Evolutionary conservation across 2,113 vertebrate genomes (phyloP).

Genomic region (Nansenia antarctica): DNA sequence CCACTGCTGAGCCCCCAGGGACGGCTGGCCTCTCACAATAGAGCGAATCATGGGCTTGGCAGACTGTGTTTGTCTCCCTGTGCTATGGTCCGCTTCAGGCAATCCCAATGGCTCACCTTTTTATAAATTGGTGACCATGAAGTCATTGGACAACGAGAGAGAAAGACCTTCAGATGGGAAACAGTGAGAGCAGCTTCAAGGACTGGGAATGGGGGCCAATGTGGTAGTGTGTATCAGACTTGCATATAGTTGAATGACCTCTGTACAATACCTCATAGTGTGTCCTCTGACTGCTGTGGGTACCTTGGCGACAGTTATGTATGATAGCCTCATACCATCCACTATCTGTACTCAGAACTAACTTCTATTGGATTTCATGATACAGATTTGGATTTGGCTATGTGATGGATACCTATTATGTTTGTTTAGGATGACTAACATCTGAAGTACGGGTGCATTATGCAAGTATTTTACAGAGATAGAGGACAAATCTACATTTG

Average conservation of each 20-base stretch:
- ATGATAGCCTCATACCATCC: background rate
- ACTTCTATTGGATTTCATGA: background rate
- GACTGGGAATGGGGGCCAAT: no score
- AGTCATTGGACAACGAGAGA: background rate
- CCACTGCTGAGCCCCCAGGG: conserved; percentile 38
- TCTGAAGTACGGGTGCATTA: background rate
- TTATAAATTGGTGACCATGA: background rate
- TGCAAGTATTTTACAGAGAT: background rate
- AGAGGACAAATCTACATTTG: background rate
- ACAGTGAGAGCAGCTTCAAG: no score
- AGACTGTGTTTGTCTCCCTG: conserved; percentile 42
- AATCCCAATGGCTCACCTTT: conserved; percentile 24
- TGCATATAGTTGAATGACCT: background rate
- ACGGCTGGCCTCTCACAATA: conserved; percentile 55
- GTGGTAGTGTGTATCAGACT: no score
- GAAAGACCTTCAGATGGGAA: background rate
- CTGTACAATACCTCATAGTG: background rate
- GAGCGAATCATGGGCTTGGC: conserved; percentile 25
- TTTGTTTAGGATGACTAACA: no score
- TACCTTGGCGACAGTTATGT: background rate
- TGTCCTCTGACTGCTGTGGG: background rate
- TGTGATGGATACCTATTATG: no score
- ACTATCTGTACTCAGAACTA: background rate
- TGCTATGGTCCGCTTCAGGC: conserved; percentile 39
- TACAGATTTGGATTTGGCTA: background rate